A percentile compares a stretch with the other conserved stretches of the same genome.
These are phyloP conservation scores for Rhodeus uyekii DNA, from an alignment of 2,797 vertebrate genomes.

Conservation along the genomic window DNA sequence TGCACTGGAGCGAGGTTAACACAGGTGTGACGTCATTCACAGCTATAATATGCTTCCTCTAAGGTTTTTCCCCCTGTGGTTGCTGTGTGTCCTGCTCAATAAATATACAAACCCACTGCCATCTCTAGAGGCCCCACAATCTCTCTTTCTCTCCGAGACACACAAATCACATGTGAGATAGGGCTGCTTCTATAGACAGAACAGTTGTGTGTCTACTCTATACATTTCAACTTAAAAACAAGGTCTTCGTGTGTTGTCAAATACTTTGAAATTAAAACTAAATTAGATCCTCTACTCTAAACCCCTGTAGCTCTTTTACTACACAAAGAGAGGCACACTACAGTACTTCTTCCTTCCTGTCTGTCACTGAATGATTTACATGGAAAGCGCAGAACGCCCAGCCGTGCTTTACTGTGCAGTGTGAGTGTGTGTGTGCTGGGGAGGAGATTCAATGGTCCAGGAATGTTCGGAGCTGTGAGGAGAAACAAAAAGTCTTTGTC, in stretches of 20 bases:
- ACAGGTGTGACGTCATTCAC: not conserved
- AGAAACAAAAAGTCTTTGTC: slow-evolving; percentile 68
- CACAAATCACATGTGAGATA: not conserved
- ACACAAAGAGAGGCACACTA: slow-evolving; percentile 59
- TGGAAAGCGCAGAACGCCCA: slow-evolving; percentile 50
- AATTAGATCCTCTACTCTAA: slow-evolving; percentile 13
- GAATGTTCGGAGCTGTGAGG: slow-evolving; percentile 57
- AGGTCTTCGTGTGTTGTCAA: not conserved
- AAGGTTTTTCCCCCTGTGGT: not conserved
- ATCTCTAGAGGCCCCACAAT: not conserved
- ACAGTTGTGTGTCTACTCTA: not conserved
- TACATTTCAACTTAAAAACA: not conserved
- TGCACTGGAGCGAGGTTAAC: not conserved
- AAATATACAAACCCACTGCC: not conserved
- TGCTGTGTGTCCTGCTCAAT: slow-evolving; percentile 6
- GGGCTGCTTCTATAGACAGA: not conserved
- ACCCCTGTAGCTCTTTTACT: slow-evolving; percentile 33
- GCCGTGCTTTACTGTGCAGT: slow-evolving; percentile 49
- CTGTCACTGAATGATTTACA: slow-evolving; percentile 60
- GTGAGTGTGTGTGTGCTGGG: slow-evolving; percentile 50
- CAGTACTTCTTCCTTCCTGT: slow-evolving; percentile 60
- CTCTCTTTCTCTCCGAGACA: not conserved
- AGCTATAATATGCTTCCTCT: not conserved
- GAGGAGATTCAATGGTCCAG: slow-evolving; percentile 60
- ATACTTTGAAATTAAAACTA: slow-evolving; percentile 15